Conservation (phyloP, 2,888 invertebrate genomes). For the Sesia bembeciformis region DNA sequence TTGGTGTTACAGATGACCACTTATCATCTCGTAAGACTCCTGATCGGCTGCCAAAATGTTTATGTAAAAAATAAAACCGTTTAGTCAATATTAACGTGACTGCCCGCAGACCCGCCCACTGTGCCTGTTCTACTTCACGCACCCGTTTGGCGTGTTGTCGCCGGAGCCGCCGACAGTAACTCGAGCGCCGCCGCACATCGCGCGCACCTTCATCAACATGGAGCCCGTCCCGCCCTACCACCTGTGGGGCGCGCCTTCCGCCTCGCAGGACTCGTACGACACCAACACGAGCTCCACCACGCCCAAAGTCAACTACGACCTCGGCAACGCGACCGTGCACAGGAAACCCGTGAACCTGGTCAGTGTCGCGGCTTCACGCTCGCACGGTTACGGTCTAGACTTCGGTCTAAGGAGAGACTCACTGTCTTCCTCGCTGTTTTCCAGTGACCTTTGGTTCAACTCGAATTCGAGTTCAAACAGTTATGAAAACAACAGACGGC, state of each 20-base stretch:
- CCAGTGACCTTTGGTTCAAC: constrained; percentile 40
- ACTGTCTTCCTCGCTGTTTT: constrained; percentile 38
- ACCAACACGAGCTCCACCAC: constrained; percentile 10
- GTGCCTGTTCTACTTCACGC: constrained; percentile 73
- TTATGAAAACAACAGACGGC: constrained; percentile 23
- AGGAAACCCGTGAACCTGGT: constrained; percentile 24
- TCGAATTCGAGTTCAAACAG: constrained; percentile 29
- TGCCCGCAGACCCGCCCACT: constrained; percentile 55
- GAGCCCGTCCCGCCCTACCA: constrained; percentile 7
- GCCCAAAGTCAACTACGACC: constrained; percentile 16
- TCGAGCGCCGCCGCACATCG: constrained; percentile 28
- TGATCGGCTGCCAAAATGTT: too few relatives aligned
- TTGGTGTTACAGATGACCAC: background rate
- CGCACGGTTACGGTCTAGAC: constrained; percentile 21
- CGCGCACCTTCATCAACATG: constrained; percentile 41
- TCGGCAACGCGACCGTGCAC: constrained; percentile 29
- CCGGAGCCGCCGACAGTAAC: constrained; percentile 45
- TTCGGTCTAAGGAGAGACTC: constrained; percentile 24
- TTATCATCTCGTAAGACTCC: too few relatives aligned
- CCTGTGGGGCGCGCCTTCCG: constrained; percentile 18
- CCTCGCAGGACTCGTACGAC: constrained; percentile 9
- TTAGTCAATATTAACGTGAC: background rate
- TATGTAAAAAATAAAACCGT: too few relatives aligned
- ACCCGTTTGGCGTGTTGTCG: constrained; percentile 71
- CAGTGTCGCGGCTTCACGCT: constrained; percentile 16